A percentile compares a stretch with the other conserved stretches of the same genome.
phyloP scores from a whole-genome alignment of 2,888 invertebrate genomes.

The Homarus gammarus region DNA sequence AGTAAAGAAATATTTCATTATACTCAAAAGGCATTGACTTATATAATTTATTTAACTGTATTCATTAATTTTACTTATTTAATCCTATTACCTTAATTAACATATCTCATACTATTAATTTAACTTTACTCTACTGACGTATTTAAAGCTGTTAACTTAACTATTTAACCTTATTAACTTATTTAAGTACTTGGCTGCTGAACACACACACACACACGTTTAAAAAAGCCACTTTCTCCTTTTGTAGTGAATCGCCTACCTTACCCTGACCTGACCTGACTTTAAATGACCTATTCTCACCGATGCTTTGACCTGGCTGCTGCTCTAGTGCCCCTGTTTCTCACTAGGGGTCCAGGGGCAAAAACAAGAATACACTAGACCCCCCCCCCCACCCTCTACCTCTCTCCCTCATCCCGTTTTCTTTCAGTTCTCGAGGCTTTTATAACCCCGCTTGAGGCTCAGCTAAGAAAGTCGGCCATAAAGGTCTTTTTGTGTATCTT shows the following conservation, averaged over 20 bases:
- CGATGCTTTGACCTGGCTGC: not conserved
- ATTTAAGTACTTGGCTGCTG: no score
- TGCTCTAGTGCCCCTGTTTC: conserved; percentile 10
- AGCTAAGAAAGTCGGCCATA: not conserved
- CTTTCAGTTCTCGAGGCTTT: not conserved
- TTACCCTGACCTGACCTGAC: not conserved
- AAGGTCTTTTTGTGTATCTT: not conserved
- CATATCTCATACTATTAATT: no score
- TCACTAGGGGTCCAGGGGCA: not conserved
- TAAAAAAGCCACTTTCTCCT: not conserved
- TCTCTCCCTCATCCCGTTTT: not conserved
- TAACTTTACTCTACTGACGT: no score
- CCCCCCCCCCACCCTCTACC: not conserved
- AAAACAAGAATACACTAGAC: not conserved
- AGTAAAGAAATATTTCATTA: no score
- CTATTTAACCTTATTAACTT: no score
- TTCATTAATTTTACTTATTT: no score
- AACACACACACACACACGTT: not conserved
- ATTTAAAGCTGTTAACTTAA: no score
- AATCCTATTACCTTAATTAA: no score
- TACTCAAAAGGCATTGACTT: no score
- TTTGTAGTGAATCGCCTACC: not conserved
- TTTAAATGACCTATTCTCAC: conserved; percentile 4
- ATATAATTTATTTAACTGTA: no score
- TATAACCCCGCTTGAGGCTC: not conserved